A percentile compares a stretch with the other conserved stretches of the same genome.
These are phyloP conservation scores for Leptinotarsa haldemani DNA, from an alignment of 2,888 invertebrate genomes.

Conservation along the genomic window DNA sequence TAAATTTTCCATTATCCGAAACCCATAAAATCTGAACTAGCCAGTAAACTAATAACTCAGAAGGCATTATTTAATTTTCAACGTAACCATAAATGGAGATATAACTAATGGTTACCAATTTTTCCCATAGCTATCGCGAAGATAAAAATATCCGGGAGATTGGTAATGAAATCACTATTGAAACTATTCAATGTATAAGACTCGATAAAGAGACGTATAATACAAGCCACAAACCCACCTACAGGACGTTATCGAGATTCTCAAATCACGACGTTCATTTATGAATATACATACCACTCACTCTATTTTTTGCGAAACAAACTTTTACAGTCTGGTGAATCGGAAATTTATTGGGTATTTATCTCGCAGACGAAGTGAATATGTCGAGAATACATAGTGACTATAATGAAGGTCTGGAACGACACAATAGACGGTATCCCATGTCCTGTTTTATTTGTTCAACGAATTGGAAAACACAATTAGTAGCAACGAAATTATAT, in stretches of 20 bases:
- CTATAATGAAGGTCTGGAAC: conserved; percentile 11
- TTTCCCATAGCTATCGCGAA: not conserved
- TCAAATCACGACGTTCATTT: conserved; percentile 45
- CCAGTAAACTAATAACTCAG: not conserved
- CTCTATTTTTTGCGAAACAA: conserved; percentile 40
- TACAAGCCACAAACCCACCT: conserved; percentile 40
- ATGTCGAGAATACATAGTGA: conserved; percentile 3
- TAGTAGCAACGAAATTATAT: not conserved
- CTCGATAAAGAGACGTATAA: conserved; percentile 34
- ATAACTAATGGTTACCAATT: not conserved
- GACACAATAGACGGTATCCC: conserved; percentile 4
- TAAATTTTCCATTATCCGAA: too few relatives aligned
- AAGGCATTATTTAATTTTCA: not conserved
- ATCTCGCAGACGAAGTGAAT: conserved; percentile 12
- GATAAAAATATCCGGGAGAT: conserved; percentile 12
- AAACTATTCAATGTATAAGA: conserved; percentile 38
- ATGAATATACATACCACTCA: conserved; percentile 45
- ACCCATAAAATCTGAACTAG: not conserved
- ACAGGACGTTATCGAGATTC: conserved; percentile 43
- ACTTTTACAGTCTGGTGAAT: conserved; percentile 35
- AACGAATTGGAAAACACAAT: conserved; percentile 4
- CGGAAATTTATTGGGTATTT: conserved; percentile 37
- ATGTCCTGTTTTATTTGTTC: not conserved
- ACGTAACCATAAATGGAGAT: not conserved
- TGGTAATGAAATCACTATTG: conserved; percentile 34